Percentiles rank a stretch among this genome's conserved stretches.
Evolutionary conservation across 2,797 vertebrate species (phyloP).

Genomic region (Clarias platycephalus): DNA sequence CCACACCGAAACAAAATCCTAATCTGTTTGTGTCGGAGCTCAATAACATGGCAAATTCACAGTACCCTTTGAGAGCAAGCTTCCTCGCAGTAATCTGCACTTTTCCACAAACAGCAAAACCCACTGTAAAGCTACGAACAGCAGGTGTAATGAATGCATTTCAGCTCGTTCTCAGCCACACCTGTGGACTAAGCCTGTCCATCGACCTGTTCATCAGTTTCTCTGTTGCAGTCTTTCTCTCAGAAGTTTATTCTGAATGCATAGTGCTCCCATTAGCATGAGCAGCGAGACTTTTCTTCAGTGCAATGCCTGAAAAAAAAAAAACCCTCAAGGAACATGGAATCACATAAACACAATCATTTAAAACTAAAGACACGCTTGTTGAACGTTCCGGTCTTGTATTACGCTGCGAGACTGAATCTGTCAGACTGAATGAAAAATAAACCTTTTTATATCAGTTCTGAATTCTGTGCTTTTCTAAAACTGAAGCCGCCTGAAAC

Average conservation of each 20-base stretch:
- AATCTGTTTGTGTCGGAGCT: constrained; percentile 33
- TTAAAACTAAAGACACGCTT: constrained; percentile 31
- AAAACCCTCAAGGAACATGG: constrained; percentile 1
- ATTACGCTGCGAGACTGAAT: neutral
- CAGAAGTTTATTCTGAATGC: constrained; percentile 5
- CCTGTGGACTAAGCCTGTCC: constrained; percentile 11
- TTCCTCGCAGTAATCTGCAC: constrained; percentile 24
- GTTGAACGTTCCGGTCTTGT: constrained; percentile 21
- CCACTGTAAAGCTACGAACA: constrained; percentile 8
- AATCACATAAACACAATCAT: constrained; percentile 37
- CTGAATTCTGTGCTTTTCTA: constrained; percentile 29
- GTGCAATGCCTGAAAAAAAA: constrained; percentile 20
- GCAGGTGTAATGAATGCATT: constrained; percentile 13
- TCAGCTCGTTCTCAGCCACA: constrained; percentile 16
- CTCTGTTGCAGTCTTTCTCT: neutral
- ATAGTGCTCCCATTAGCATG: constrained; percentile 28
- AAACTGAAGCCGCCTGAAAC: neutral
- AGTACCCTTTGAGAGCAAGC: constrained; percentile 20
- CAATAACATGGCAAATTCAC: constrained; percentile 32
- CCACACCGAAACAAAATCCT: constrained; percentile 22
- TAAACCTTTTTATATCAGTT: constrained; percentile 13
- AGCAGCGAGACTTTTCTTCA: constrained; percentile 12
- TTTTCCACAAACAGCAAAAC: constrained; percentile 24
- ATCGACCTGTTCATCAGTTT: neutral
- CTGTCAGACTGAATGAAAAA: constrained; percentile 7